These are phyloP conservation scores for Prochilodus magdalenae DNA, from an alignment of 2,113 vertebrate species.

Conservation along the genomic window DNA sequence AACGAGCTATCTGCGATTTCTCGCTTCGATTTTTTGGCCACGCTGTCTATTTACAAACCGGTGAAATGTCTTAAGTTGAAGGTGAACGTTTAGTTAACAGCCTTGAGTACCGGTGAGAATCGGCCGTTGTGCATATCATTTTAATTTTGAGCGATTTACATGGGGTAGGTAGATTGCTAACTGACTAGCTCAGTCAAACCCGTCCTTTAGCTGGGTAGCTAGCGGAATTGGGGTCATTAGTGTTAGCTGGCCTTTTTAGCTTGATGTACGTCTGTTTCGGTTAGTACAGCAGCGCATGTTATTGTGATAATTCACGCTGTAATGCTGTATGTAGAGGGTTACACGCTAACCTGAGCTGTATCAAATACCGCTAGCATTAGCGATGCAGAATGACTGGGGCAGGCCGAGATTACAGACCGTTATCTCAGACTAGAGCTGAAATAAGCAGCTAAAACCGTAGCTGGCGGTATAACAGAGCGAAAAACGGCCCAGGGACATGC, in stretches of 20 bases:
- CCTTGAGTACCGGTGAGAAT: background rate
- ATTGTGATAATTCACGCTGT: too few relatives aligned
- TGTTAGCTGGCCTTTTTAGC: background rate
- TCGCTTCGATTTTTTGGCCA: background rate
- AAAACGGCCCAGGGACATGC: background rate
- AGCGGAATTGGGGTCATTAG: background rate
- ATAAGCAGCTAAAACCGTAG: background rate
- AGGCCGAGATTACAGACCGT: background rate
- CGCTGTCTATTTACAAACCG: background rate
- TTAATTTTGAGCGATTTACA: background rate
- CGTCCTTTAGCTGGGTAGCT: background rate
- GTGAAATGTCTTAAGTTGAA: background rate
- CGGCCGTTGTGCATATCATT: background rate
- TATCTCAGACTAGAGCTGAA: background rate
- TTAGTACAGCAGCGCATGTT: too few relatives aligned
- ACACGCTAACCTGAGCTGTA: too few relatives aligned
- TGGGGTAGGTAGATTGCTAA: background rate
- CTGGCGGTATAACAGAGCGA: too few relatives aligned
- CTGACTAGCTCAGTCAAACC: background rate
- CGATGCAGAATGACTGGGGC: slow-evolving; percentile 5
- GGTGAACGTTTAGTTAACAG: background rate
- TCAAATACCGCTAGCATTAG: background rate
- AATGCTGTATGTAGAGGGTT: too few relatives aligned
- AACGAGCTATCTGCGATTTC: background rate
- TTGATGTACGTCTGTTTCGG: background rate